phyloP scores from a whole-genome alignment of 1,140 invertebrate species.

The Mylabris phalerata region DNA sequence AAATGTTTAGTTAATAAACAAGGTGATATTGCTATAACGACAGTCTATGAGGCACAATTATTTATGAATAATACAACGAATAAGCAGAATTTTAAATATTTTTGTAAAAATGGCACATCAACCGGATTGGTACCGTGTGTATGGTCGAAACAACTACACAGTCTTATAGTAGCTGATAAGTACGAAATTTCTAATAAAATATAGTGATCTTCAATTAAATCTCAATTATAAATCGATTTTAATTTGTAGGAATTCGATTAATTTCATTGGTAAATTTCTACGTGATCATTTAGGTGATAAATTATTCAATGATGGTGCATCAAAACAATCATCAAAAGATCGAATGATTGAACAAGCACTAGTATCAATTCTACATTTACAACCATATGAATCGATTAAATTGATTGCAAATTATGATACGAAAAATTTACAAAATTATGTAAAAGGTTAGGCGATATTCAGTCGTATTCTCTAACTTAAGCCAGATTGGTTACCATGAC shows the following conservation, averaged over 20 bases:
- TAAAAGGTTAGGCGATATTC: background rate
- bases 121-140: slow-evolving; percentile 45
- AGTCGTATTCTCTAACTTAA: background rate
- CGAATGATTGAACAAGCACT: background rate
- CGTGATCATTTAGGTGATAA: background rate
- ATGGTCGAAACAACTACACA: slow-evolving; percentile 55
- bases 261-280: slow-evolving; percentile 1
- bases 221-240: too few species aligned
- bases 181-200: slow-evolving; percentile 35
- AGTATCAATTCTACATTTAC: background rate
- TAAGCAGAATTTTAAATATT: slow-evolving; percentile 21
- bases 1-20: slow-evolving; percentile 45
- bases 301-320: background rate
- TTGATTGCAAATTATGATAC: background rate
- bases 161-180: slow-evolving; percentile 47
- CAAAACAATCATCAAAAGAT: background rate
- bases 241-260: background rate
- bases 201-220: too few species aligned
- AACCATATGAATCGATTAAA: background rate
- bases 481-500: too few species aligned
- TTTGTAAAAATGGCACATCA: slow-evolving; percentile 62
- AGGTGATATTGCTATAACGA: slow-evolving; percentile 51
- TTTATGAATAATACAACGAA: slow-evolving; percentile 30
- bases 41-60: slow-evolving; percentile 32
- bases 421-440: background rate